Evolutionary conservation across 2,797 vertebrate genomes (phyloP), one percentile per base, ranked within the genome.

Genomic region (Cirrhinus mrigala): DNA sequence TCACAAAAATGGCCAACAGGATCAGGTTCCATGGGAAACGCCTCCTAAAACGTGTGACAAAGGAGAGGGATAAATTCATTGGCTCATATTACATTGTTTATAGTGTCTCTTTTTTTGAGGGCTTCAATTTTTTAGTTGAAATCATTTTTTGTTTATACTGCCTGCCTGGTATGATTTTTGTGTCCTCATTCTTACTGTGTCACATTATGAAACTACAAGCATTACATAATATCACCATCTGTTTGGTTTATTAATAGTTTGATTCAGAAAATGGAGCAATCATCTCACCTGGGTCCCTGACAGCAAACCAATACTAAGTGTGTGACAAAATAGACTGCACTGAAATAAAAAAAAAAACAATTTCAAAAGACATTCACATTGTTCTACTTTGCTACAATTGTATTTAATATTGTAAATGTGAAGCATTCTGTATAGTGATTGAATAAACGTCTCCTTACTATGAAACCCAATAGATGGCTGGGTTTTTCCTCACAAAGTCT

Each of bases 1-100:
- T 98, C 92, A 99, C 98, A 86, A 99, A 98, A 90, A 99, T 40
- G 77, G 88, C 46, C 84, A 99, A 94, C 92, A 99, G 93, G 87
- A 99, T 97, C 83, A 98, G 40, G 90, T 99, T 99, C 97, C 97
- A 99, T 15, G 98, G 98, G 88, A 94, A 97, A 81, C 96, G 97
- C 93, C 98, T 98, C 96, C 98, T 99, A 89, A 4, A 84, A 60
- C 15, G 48, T 52, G 1, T 3, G 22, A 74, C 22, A 69, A 27
- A 75, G n/a, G 37, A 56, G 29, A 9, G 27, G 29, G 64, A 3
- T 79, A 44, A 52, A 83, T 33, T 14, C 12, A 62, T 20, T 29
- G 18, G 9, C 58, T 58, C 54, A 56, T 33, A 70, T 70, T 18
- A 81, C 50, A 48, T 22, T 82, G 50, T 70, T 20, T 81, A 33